Conservation (phyloP, 2,888 invertebrate genomes). For the Chymomyza caudatula region DNA sequence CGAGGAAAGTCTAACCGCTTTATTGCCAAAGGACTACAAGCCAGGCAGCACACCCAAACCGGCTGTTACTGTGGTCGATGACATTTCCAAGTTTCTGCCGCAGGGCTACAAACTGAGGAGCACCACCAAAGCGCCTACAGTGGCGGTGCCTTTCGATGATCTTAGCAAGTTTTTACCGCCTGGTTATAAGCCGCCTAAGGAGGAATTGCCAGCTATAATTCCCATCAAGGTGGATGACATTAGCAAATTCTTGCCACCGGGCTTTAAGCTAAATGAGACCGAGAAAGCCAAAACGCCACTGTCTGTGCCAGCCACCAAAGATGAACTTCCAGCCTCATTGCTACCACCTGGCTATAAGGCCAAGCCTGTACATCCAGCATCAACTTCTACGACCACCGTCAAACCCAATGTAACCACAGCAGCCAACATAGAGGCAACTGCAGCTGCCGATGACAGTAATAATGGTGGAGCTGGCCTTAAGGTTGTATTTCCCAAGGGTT, state of each 20-base stretch:
- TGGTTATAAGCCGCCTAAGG: conserved; percentile 80
- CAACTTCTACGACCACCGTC: conserved; percentile 34
- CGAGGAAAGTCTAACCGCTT: conserved; percentile 73
- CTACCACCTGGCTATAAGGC: conserved; percentile 81
- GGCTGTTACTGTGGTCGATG: conserved; percentile 79
- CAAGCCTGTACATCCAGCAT: conserved; percentile 54
- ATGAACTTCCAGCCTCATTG: conserved; percentile 75
- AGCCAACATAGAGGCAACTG: conserved; percentile 36
- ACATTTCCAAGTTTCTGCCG: conserved; percentile 83
- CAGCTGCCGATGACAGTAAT: conserved; percentile 65
- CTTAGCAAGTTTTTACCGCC: conserved; percentile 83
- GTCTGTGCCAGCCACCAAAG: conserved; percentile 30
- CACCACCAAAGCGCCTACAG: conserved; percentile 45
- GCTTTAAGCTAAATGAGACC: conserved; percentile 79
- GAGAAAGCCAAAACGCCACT: conserved; percentile 13
- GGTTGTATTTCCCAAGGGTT: conserved; percentile 86
- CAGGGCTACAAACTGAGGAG: conserved; percentile 79
- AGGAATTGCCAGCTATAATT: conserved; percentile 36
- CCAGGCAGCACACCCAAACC: conserved; percentile 77
- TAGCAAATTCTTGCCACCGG: conserved; percentile 82
- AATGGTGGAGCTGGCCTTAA: conserved; percentile 79
- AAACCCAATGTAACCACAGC: conserved; percentile 39
- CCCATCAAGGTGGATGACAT: conserved; percentile 80
- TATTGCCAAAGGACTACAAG: conserved; percentile 81
- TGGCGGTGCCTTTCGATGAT: conserved; percentile 80